Evolutionary conservation across 2,113 vertebrate species (phyloP), one percentile per base, ranked within the genome.

Genomic region (Sander vitreus): DNA sequence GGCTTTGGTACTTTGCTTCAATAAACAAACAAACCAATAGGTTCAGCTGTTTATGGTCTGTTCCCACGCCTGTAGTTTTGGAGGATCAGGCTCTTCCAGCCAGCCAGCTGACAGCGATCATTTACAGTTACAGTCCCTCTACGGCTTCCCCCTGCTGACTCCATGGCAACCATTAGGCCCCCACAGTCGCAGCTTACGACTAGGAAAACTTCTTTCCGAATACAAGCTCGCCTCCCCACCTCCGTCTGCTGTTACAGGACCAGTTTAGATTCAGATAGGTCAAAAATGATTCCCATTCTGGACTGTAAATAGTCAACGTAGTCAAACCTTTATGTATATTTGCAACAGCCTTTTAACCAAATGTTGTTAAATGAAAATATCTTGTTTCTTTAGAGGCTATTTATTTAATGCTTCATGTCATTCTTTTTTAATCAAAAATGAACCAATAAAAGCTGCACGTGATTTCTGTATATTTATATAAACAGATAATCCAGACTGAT

Each of bases 301-400:
- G 60, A 21, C 45, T 94, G 89, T 90, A 90, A 76, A 93, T 91
- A 91, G 21, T 68, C 21, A 2, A 33, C 48, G 57, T 62, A 5
- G 10, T 76, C 30, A 80, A 47, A 54, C 48, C 21, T 45, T 21
- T 66, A 19, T 64, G 57, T 83, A 87, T 90, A 83, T 93, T 87
- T 76, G 51, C 74, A 62, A 47, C 36, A 60, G 39, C 36, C 27
- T 47, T 47, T 73, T 11, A 73, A 73, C 39, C 19, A 69, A 43
- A 4, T n/a, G 25, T 68, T 39, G 63, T 72, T 63, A 62, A 67
- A 33, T 80, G 11, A 55, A 87, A 69, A 64, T 69, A 23, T 78
- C 25, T 33, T 75, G 21, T 73, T 78, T 54, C 57, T 73, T 66
- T 58, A 80, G 60, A 76, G 75, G 58, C 36, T 88, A 88, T 90